Evolutionary conservation across 92 coral and sea anemone genomes (phyloP), one percentile per base, ranked within the genome.

Genomic region (Diadumene lineata): DNA sequence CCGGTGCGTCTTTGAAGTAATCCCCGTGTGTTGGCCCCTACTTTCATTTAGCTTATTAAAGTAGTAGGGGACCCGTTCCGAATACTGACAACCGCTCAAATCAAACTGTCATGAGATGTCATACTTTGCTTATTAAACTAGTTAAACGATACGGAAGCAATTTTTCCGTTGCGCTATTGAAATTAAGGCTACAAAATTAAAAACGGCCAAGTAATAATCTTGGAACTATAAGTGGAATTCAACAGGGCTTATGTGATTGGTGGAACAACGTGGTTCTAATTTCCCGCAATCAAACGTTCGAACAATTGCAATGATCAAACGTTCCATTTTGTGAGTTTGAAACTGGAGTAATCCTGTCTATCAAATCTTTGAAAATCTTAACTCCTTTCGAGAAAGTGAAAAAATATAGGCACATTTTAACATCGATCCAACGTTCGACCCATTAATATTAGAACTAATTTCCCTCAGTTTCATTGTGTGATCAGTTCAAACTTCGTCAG

Each of bases 71-170:
- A 56, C 53, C 48, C 56, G 26, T 33, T 23, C 8, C 55, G 33
- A 72, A 56, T 72, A 32, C 77, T 72, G 48, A 51, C 48, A 72
- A 50, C 15, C 27, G 26, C 31, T 9, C 21, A 58, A 51, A 58
- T 31, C 19, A 21, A 31, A 56, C 31, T 27, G 58, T 34, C 48
- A 29, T 70, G 25, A 2, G 46, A 58, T 50, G 75, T 70, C 74
- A 25, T 8, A 21, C 28, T 17, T 55, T 50, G 44, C 23, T 74
- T 46, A 74, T 60, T 74, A 74, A 74, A 63, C 70, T 43, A 26
- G 70, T 61, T 60, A 74, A 72, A 72, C 60, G 60, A 27, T 60
- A 63, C 79, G 79, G 79, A 74, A 74, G 79, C 48, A n/a, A 56
- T 30, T 60, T 67, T 60, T 60, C 79, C 79, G 79, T 74, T 74